phyloP scores from a whole-genome alignment of 1,140 invertebrate species.

The Phymorhynchus buccinoides region DNA sequence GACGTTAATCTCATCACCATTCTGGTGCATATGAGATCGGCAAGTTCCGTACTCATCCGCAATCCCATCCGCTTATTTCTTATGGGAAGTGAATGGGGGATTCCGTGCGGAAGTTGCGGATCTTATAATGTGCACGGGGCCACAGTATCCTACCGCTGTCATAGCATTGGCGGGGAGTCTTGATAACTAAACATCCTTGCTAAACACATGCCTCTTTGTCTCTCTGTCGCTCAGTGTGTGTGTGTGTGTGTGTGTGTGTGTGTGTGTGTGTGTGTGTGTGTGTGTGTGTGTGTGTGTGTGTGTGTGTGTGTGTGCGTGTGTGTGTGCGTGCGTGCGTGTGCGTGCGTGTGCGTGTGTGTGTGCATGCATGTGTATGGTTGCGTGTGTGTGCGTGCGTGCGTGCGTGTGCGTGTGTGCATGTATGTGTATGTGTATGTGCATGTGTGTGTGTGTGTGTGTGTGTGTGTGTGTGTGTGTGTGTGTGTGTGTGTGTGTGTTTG shows the following conservation, averaged over 20 bases:
- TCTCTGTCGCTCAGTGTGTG: background rate
- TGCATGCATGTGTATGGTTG: constrained; percentile 6
- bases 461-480: background rate
- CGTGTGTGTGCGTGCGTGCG: constrained; percentile 13
- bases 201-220: no score
- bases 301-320: background rate
- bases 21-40: no score
- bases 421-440: background rate
- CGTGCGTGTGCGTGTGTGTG: background rate
- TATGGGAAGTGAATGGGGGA: no score
- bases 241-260: constrained; percentile 6
- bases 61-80: no score
- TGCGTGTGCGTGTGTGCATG: background rate
- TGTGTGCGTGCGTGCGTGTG: constrained; percentile 2
- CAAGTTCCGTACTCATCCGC: no score
- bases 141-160: no score
- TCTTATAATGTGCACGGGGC: no score
- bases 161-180: no score
- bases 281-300: constrained; percentile 10
- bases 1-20: no score
- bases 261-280: constrained; percentile 10
- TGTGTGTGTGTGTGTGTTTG: no score
- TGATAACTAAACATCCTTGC: no score
- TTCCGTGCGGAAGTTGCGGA: no score
- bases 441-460: background rate